Base-by-base conservation (phyloP, 2,113 vertebrate species). In the Puffinus mauretanicus region DNA sequence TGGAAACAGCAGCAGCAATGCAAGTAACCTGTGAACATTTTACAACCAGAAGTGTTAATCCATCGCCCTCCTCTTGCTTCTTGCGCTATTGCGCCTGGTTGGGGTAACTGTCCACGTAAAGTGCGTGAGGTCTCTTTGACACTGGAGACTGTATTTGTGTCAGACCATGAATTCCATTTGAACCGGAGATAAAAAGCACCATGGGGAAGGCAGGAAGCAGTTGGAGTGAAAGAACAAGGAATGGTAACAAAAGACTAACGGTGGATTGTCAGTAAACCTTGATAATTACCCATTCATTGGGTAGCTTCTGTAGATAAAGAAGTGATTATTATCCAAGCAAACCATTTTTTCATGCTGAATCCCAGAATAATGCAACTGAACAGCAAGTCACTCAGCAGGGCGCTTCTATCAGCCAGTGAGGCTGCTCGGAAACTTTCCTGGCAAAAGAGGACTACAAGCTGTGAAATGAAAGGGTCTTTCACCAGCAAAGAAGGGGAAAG, bases 341-440 rank as follows among this genome's bases (percentile, higher is more conserved):
- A 61, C 58, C 44, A 76, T 66, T 95, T 93, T 90, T 95, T 92
- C 75, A 88, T 92, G 85, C 78, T 83, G 58, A 96, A 90, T 46
- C 66, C 75, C 66, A 44, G 82, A 95, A 90, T 85, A 96, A 93
- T 34, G n/a, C 66, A 92, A 79, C 17, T 3, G 34, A 95, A 94
- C 75, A 89, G 65, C 81, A 93, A 94, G 85, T 93, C 93, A 92
- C 93, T 91, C 95, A 95, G 93, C 93, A 79, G 93, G 91, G 27
- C 1, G 3, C 36, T 94, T 95, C 58, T 26, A 44, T 72, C 73
- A 82, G 88, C 18, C 93, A 91, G 70, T 0, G 2, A 81, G 46
- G 46, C 78, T 91, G 93, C 42, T 75, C 0, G 0, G 87, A 96
- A 95, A 65, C 49, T 83, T 93, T 61, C 20, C 75, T 82, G 70